A percentile compares a stretch with the other conserved stretches of the same genome.
Evolutionary conservation across 2,113 vertebrate genomes (phyloP).

Genomic region (Percopsis transmontana): DNA sequence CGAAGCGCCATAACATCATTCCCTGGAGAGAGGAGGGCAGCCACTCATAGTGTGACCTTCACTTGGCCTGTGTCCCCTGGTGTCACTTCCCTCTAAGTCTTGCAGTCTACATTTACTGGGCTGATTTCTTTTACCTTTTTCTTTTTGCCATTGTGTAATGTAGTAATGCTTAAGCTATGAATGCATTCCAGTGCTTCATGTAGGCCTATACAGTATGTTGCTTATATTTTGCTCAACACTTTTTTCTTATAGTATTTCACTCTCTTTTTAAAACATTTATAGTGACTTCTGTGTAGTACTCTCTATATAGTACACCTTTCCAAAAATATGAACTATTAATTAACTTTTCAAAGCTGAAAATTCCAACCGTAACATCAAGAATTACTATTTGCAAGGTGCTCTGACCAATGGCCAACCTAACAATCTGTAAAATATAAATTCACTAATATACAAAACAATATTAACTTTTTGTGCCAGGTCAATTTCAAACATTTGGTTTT

Average conservation of each 20-base stretch:
- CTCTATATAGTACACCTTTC: neutral
- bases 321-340: too few relatives aligned
- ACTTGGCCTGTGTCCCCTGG: slow-evolving; percentile 39
- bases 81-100: slow-evolving; percentile 73
- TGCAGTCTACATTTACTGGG: neutral
- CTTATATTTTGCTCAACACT: too few relatives aligned
- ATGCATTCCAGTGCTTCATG: neutral
- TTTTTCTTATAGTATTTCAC: neutral
- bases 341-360: too few relatives aligned
- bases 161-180: slow-evolving; percentile 24
- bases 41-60: slow-evolving; percentile 56
- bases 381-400: too few relatives aligned
- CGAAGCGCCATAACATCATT: slow-evolving; percentile 35
- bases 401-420: too few relatives aligned
- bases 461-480: too few relatives aligned
- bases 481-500: too few relatives aligned
- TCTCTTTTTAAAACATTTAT: neutral
- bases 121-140: neutral
- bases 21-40: slow-evolving; percentile 40
- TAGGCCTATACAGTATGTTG: too few relatives aligned
- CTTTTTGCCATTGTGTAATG: neutral
- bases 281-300: slow-evolving; percentile 1
- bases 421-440: too few relatives aligned
- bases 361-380: too few relatives aligned
- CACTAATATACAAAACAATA: neutral